phyloP scores from a whole-genome alignment of 2,888 invertebrate genomes.

The Eurytoma californica region DNA sequence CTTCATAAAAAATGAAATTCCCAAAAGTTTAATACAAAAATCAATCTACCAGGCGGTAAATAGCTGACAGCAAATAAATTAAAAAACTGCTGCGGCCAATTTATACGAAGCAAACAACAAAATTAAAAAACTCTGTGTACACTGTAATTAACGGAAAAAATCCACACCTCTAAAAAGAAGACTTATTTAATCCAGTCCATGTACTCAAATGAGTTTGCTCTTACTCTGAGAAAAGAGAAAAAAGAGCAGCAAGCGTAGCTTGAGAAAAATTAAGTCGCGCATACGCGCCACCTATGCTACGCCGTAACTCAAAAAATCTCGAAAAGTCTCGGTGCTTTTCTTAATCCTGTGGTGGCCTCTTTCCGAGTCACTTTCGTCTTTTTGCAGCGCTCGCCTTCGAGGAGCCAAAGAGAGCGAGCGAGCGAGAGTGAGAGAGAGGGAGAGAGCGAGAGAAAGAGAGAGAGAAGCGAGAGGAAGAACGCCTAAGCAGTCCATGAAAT shows the following conservation, averaged over 20 bases:
- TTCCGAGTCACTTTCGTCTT: background rate
- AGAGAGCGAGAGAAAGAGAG: background rate
- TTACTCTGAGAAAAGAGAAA: background rate
- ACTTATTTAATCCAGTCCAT: background rate
- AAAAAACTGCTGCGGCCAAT: background rate
- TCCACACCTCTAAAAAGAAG: background rate
- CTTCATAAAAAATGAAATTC: too few species aligned
- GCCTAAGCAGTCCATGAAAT: slow-evolving; percentile 38
- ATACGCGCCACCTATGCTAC: background rate
- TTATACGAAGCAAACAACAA: background rate
- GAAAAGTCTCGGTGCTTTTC: background rate
- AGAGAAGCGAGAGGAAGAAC: background rate
- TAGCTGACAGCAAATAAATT: background rate
- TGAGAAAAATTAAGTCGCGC: background rate
- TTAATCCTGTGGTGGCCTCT: slow-evolving; percentile 6
- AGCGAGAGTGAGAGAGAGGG: background rate
- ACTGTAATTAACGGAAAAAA: background rate
- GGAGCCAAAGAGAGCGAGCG: background rate
- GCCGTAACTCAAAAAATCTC: slow-evolving; percentile 28
- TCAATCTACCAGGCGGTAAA: too few species aligned
- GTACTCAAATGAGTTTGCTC: slow-evolving; percentile 34
- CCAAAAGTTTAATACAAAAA: too few species aligned
- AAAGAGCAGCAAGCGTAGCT: background rate
- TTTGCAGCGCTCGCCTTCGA: background rate
- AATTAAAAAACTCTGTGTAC: background rate